Evolutionary conservation across 1,140 invertebrate species (phyloP).

Genomic region (Drosophila funebris): DNA sequence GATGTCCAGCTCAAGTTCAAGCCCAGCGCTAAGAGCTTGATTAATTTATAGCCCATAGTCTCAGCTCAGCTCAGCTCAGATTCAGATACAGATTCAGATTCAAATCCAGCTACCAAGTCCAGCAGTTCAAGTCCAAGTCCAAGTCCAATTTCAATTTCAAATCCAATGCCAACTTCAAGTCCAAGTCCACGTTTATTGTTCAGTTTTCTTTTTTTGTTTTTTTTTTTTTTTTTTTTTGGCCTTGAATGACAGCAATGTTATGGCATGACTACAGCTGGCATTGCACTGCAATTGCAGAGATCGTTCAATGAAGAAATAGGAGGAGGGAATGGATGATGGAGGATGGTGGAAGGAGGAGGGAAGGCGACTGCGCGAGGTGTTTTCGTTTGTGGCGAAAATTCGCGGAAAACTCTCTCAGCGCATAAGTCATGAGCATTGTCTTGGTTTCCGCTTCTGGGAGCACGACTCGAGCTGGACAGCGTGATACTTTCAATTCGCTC

Average conservation of each 20-base stretch:
- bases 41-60: slow-evolving; percentile 66
- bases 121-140: slow-evolving; percentile 4
- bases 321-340: neutral
- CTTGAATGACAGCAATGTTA: slow-evolving; percentile 60
- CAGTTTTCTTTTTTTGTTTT: too few relatives aligned
- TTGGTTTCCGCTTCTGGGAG: slow-evolving; percentile 40
- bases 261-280: slow-evolving; percentile 5
- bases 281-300: neutral
- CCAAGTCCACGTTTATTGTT: slow-evolving; percentile 55
- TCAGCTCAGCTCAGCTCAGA: slow-evolving; percentile 1
- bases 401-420: slow-evolving; percentile 49
- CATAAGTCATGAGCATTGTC: slow-evolving; percentile 54
- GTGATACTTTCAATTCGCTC: slow-evolving; percentile 39
- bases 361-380: slow-evolving; percentile 18
- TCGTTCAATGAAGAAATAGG: neutral
- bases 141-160: neutral
- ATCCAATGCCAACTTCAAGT: neutral
- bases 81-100: slow-evolving; percentile 8
- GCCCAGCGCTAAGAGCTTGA: slow-evolving; percentile 46
- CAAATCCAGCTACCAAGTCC: slow-evolving; percentile 7
- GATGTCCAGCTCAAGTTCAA: neutral
- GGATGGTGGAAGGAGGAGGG: neutral
- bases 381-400: slow-evolving; percentile 32
- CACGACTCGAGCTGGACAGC: slow-evolving; percentile 39
- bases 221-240: slow-evolving; percentile 49